Evolutionary conservation across 2,888 invertebrate genomes (phyloP).

Genomic region (Exephanes ischioxanthus): DNA sequence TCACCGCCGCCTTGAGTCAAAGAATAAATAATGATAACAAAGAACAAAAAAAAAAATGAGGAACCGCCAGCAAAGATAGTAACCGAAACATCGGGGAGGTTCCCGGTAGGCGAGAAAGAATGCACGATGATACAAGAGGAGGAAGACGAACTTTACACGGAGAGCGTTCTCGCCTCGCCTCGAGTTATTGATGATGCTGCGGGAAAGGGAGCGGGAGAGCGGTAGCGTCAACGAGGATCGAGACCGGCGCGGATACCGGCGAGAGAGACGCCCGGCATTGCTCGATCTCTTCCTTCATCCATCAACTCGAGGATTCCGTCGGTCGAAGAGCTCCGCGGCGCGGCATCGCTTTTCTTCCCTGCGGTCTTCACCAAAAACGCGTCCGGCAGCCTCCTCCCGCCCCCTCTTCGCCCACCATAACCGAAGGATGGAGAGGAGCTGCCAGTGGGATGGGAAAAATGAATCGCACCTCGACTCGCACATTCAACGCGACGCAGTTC

Average conservation of each 20-base stretch:
- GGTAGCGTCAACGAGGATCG: conserved; percentile 42
- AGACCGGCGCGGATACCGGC: conserved; percentile 65
- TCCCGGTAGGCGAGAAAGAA: conserved; percentile 52
- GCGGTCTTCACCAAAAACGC: conserved; percentile 52
- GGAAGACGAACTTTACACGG: conserved; percentile 33
- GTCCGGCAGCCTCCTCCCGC: neutral
- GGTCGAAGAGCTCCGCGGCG: conserved; percentile 27
- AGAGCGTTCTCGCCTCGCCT: conserved; percentile 39
- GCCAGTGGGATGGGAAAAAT: neutral
- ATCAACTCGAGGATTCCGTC: conserved; percentile 66
- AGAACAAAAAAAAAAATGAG: conserved; percentile 27
- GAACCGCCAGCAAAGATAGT: conserved; percentile 27
- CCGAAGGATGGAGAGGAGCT: conserved; percentile 28
- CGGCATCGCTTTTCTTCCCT: conserved; percentile 51
- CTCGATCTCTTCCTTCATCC: conserved; percentile 65
- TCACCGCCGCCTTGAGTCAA: conserved; percentile 38
- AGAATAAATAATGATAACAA: conserved; percentile 15
- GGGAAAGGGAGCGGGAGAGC: conserved; percentile 33
- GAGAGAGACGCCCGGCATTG: conserved; percentile 59
- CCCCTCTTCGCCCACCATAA: conserved; percentile 5
- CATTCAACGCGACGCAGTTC: neutral
- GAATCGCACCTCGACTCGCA: conserved; percentile 16
- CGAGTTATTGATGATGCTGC: conserved; percentile 70
- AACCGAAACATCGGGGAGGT: conserved; percentile 45
- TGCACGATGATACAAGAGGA: conserved; percentile 53